Evolutionary conservation across 2,888 invertebrate genomes (phyloP), one percentile per base, ranked within the genome.

Genomic region (Sarcophaga variegata): DNA sequence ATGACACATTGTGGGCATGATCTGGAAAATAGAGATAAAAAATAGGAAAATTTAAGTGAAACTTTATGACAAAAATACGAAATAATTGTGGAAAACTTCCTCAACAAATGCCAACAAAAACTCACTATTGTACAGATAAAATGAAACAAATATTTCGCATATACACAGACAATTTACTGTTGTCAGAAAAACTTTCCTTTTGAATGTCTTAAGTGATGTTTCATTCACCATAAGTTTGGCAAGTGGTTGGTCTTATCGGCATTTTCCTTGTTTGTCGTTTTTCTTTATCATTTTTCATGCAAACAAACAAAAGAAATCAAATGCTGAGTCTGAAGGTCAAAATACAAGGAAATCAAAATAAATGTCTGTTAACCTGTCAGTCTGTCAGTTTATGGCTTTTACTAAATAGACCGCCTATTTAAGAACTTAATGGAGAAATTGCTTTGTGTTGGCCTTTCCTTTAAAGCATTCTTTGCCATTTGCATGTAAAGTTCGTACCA

Each of bases 1-100:
- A 94, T 98, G 98, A 93, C 98, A 98, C 94, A 98, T 95, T 27
- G 97, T 96, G 27, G 98, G 98, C 89, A 98, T 90, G 83, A 93
- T 91, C 94, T 94, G 91, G 10, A 92, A 92, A 83, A 63, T 87
- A 78, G 80, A 80, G n/a, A 79, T 83, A 25, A 79, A 59, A 76
- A 81, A 69, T 17, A 14, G 17, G 17, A n/a, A 74, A n/a, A 81
- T 60, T 6, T 60, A 74, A 76, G 14, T 59, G 20, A 62, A 49
- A 70, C 8, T 54, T 14, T 14, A 54, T 4, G 2, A 14, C 49
- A 54, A 47, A 54, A 22, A 64, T n/a, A 64, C 20, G 8, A 4
- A 54, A 37, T 25, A 14, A 45, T 60, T n/a, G 10, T n/a, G 20
- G 11, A 62, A 75, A 63, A 70, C 62, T 12, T 27, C 60, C 45